phyloP scores from a whole-genome alignment of 1,140 invertebrate genomes.

The Scaptomyza pallida region DNA sequence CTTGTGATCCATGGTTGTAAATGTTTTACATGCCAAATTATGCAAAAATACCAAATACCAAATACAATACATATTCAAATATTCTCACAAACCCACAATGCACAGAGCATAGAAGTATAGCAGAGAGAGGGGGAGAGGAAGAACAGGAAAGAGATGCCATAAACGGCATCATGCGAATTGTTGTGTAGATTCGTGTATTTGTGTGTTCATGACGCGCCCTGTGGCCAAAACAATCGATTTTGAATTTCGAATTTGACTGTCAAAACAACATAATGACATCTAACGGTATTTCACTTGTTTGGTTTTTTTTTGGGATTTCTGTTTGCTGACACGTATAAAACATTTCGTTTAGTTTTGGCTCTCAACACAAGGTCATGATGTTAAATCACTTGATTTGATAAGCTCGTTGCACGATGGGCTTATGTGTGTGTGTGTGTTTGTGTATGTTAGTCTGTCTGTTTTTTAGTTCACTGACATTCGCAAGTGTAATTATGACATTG shows the following conservation, averaged over 20 bases:
- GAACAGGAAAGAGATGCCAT: slow-evolving; percentile 6
- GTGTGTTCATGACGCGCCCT: slow-evolving; percentile 21
- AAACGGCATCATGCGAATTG: slow-evolving; percentile 32
- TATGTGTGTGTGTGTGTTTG: slow-evolving; percentile 8
- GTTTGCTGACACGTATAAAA: slow-evolving; percentile 13
- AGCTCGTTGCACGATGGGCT: slow-evolving; percentile 18
- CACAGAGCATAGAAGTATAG: slow-evolving; percentile 8
- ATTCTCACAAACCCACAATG: slow-evolving; percentile 39
- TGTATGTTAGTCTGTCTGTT: background rate
- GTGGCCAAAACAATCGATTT: slow-evolving; percentile 55
- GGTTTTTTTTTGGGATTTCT: slow-evolving; percentile 2
- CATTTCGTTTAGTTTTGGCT: slow-evolving; percentile 39
- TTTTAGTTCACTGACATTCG: slow-evolving; percentile 17
- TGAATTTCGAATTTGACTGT: slow-evolving; percentile 67
- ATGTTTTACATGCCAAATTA: slow-evolving; percentile 82
- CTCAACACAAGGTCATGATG: slow-evolving; percentile 58
- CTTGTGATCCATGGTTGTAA: slow-evolving; percentile 60
- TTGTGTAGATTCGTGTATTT: slow-evolving; percentile 11
- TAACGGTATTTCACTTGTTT: slow-evolving; percentile 45
- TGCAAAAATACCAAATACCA: slow-evolving; percentile 74
- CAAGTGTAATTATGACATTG: slow-evolving; percentile 39
- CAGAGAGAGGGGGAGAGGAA: slow-evolving; percentile 23
- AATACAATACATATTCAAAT: slow-evolving; percentile 78
- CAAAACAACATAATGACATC: slow-evolving; percentile 78
- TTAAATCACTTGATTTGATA: slow-evolving; percentile 61